These are phyloP conservation scores for Enteromius argenteus DNA, from an alignment of 2,797 vertebrate species.

Conservation along the genomic window DNA sequence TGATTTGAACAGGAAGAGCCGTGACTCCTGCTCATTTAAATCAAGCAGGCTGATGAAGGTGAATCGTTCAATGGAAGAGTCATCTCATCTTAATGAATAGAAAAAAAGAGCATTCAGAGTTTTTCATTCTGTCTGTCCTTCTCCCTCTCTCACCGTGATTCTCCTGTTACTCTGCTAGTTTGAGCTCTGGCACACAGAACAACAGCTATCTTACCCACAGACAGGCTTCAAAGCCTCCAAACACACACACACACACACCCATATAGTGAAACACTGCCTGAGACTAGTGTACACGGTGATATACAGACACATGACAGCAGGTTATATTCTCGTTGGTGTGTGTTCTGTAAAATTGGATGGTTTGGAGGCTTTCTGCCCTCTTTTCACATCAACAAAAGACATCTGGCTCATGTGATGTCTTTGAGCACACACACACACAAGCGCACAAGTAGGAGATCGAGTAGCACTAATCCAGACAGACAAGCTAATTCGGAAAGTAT, in stretches of 20 bases:
- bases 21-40: slow-evolving; percentile 46
- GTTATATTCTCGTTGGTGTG: background rate
- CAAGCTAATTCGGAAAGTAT: slow-evolving; percentile 48
- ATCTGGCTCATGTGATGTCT: slow-evolving; percentile 9
- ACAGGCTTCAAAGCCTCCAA: slow-evolving; percentile 48
- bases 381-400: slow-evolving; percentile 14
- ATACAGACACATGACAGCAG: slow-evolving; percentile 46
- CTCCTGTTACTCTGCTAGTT: slow-evolving; percentile 49
- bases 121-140: slow-evolving; percentile 14
- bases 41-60: slow-evolving; percentile 41
- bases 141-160: slow-evolving; percentile 3
- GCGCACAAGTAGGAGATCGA: slow-evolving; percentile 13
- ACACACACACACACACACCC: background rate
- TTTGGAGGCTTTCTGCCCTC: slow-evolving; percentile 34
- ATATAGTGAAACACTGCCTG: slow-evolving; percentile 48
- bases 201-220: slow-evolving; percentile 55
- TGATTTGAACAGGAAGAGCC: slow-evolving; percentile 47
- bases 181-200: slow-evolving; percentile 56
- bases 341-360: slow-evolving; percentile 29
- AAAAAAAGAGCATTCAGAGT: slow-evolving; percentile 32
- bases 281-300: slow-evolving; percentile 39
- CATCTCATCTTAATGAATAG: slow-evolving; percentile 37
- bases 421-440: slow-evolving; percentile 17
- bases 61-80: slow-evolving; percentile 33
- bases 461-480: slow-evolving; percentile 50